These are phyloP conservation scores for Ethmia dodecea DNA, from an alignment of 2,888 invertebrate genomes.

Conservation along the genomic window DNA sequence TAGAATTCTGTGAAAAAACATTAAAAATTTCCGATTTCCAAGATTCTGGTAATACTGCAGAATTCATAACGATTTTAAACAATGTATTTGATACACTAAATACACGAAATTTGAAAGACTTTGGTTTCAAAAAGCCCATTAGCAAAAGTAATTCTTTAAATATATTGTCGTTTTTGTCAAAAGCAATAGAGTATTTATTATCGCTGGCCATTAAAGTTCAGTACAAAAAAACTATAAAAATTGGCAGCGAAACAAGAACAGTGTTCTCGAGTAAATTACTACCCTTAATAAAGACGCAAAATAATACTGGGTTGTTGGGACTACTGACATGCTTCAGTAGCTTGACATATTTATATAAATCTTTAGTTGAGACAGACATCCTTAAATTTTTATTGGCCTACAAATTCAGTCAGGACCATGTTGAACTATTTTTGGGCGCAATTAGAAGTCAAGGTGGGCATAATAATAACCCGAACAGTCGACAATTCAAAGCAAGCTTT, in stretches of 20 bases:
- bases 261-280: not conserved
- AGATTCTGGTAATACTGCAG: not conserved
- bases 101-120: conserved; percentile 6
- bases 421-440: conserved; percentile 13
- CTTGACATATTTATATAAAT: conserved; percentile 6
- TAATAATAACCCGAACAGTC: conserved; percentile 12
- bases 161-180: conserved; percentile 6
- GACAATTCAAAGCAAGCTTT: conserved; percentile 12
- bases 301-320: conserved; percentile 4
- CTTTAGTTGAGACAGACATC: conserved; percentile 6
- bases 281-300: not conserved
- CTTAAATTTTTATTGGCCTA: conserved; percentile 1
- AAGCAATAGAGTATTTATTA: conserved; percentile 2
- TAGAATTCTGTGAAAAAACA: conserved; percentile 1
- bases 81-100: conserved; percentile 6
- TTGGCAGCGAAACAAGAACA: not conserved
- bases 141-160: not conserved
- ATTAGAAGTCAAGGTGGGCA: conserved; percentile 9
- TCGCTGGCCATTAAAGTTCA: not conserved
- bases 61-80: conserved; percentile 11
- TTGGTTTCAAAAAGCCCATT: conserved; percentile 5
- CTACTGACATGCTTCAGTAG: conserved; percentile 3
- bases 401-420: conserved; percentile 10
- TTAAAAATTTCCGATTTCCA: not conserved
- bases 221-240: not conserved